phyloP scores from a whole-genome alignment of 2,888 invertebrate genomes.

The Pomacea canaliculata region DNA sequence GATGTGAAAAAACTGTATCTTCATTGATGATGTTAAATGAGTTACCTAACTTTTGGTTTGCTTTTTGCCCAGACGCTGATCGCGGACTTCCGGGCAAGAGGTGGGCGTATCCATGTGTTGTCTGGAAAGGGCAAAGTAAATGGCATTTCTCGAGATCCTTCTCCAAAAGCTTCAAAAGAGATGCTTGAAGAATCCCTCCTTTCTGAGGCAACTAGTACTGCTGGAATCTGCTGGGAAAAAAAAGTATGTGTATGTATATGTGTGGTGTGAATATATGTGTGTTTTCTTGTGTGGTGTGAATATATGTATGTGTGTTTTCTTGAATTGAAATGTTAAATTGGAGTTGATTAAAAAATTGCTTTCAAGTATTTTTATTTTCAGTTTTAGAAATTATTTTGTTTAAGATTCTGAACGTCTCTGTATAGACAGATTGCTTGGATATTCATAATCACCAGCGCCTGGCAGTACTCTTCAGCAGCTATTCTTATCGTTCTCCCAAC shows the following conservation, averaged over 20 bases:
- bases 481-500: conserved; percentile 80
- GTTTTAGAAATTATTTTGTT: neutral
- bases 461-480: conserved; percentile 90
- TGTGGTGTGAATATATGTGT: neutral
- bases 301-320: no score
- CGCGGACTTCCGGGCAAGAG: conserved; percentile 89
- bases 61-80: conserved; percentile 75
- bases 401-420: neutral
- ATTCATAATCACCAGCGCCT: conserved; percentile 79
- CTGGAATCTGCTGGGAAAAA: conserved; percentile 32
- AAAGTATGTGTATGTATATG: conserved; percentile 30
- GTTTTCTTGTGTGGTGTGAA: no score
- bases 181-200: conserved; percentile 1
- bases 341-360: no score
- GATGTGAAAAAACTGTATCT: no score
- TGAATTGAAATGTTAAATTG: no score
- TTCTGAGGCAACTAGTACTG: neutral
- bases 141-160: conserved; percentile 9
- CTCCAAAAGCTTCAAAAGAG: conserved; percentile 20
- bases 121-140: conserved; percentile 6
- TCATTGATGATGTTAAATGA: no score
- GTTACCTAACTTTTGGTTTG: neutral
- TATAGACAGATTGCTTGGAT: conserved; percentile 68
- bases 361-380: neutral
- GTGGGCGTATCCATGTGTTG: conserved; percentile 74